Evolutionary conservation across 2,113 vertebrate genomes (phyloP).

Genomic region (Alethe castanea): DNA sequence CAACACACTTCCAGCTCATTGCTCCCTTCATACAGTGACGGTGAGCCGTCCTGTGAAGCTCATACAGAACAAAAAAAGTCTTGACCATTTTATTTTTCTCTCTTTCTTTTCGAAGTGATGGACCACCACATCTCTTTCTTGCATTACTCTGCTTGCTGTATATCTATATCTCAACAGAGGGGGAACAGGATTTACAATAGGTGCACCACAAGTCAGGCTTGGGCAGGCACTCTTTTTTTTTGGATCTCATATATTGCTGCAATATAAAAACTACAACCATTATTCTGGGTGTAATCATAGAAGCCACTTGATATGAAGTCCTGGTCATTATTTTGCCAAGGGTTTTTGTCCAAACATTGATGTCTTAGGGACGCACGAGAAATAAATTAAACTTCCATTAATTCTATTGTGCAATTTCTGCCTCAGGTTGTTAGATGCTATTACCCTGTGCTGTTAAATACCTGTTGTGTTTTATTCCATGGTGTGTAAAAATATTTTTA

Average conservation of each 20-base stretch:
- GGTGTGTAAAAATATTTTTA: not conserved
- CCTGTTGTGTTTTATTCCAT: not conserved
- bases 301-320: not conserved
- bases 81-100: not conserved
- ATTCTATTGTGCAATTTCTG: not conserved
- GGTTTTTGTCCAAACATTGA: not conserved
- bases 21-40: not conserved
- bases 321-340: not conserved
- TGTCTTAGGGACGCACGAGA: not conserved
- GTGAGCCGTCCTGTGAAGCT: not conserved
- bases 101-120: not conserved
- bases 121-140: not conserved
- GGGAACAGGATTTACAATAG: not conserved
- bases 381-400: not conserved
- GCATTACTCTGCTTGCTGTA: not conserved
- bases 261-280: not conserved
- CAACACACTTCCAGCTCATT: not conserved
- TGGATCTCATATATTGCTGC: not conserved
- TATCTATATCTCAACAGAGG: not conserved
- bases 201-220: not conserved
- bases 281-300: not conserved
- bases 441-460: not conserved
- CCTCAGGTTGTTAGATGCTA: not conserved
- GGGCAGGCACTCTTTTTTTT: not conserved
- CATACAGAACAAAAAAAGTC: not conserved